Percentiles rank a stretch among this genome's conserved stretches.
Evolutionary conservation across 2,797 vertebrate genomes (phyloP).

Genomic region (Oceanodroma leucorhoa): DNA sequence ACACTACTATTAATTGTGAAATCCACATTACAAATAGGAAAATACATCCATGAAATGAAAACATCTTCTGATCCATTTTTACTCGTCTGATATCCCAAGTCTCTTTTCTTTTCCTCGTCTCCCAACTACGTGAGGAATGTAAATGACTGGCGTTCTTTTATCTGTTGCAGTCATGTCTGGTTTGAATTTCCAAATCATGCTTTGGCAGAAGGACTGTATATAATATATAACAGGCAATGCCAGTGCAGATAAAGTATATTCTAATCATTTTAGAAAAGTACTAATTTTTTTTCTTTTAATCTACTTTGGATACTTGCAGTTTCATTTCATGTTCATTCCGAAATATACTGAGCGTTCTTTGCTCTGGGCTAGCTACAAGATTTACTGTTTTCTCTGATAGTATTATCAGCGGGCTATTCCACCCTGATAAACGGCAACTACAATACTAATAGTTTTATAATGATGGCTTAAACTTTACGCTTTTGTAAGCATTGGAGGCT

Average conservation of each 20-base stretch:
- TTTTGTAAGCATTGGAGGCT: conserved; percentile 47
- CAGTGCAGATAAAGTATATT: background rate
- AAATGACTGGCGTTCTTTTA: conserved; percentile 12
- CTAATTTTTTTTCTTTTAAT: background rate
- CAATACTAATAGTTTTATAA: conserved; percentile 51
- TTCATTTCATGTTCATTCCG: conserved; percentile 22
- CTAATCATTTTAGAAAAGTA: background rate
- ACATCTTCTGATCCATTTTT: conserved; percentile 3
- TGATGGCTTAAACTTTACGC: conserved; percentile 26
- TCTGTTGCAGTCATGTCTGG: background rate
- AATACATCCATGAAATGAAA: conserved; percentile 15
- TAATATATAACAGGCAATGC: background rate
- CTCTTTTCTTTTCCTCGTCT: background rate
- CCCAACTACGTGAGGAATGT: background rate
- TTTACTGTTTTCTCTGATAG: conserved; percentile 26
- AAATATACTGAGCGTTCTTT: conserved; percentile 22
- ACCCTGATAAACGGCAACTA: conserved; percentile 78
- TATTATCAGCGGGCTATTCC: conserved; percentile 77
- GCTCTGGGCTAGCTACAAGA: background rate
- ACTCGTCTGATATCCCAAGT: background rate
- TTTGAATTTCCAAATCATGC: background rate
- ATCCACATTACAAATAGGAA: background rate
- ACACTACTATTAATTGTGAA: background rate
- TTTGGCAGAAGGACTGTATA: background rate
- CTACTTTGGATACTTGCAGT: background rate